Conservation (phyloP, 2,797 vertebrate genomes). For the Xenops minutus region DNA sequence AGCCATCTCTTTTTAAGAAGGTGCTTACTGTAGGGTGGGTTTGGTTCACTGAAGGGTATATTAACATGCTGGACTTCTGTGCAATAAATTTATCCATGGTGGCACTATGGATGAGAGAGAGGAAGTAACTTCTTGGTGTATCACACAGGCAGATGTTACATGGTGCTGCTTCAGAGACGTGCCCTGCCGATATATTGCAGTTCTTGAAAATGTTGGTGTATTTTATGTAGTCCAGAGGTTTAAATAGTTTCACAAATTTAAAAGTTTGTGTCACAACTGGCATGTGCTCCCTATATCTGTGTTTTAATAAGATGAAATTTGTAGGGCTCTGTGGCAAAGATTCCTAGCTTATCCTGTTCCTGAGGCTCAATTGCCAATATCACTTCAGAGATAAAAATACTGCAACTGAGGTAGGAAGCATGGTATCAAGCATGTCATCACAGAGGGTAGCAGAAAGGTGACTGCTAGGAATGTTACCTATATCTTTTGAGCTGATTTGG, state of each 20-base stretch:
- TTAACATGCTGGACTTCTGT: neutral
- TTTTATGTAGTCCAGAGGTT: neutral
- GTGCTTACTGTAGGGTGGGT: neutral
- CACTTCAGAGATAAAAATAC: neutral
- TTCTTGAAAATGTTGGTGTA: neutral
- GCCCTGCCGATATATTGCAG: neutral
- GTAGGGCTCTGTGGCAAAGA: neutral
- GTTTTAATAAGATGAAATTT: neutral
- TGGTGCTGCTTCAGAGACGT: neutral
- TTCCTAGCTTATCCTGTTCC: neutral
- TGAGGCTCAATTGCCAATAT: neutral
- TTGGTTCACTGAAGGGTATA: neutral
- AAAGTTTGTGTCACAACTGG: neutral
- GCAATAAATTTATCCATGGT: neutral
- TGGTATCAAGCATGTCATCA: neutral
- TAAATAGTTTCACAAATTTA: neutral
- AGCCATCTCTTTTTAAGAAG: neutral
- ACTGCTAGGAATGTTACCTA: neutral
- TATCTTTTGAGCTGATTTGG: neutral
- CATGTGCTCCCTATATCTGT: neutral
- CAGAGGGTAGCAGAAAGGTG: neutral
- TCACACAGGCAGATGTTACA: fast-evolving
- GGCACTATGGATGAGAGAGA: neutral
- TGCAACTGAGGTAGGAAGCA: neutral
- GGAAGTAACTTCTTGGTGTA: neutral